A percentile compares a stretch with the other conserved stretches of the same genome.
phyloP scores from a whole-genome alignment of 2,113 vertebrate species.

The cattle (Bos taurus) region DNA sequence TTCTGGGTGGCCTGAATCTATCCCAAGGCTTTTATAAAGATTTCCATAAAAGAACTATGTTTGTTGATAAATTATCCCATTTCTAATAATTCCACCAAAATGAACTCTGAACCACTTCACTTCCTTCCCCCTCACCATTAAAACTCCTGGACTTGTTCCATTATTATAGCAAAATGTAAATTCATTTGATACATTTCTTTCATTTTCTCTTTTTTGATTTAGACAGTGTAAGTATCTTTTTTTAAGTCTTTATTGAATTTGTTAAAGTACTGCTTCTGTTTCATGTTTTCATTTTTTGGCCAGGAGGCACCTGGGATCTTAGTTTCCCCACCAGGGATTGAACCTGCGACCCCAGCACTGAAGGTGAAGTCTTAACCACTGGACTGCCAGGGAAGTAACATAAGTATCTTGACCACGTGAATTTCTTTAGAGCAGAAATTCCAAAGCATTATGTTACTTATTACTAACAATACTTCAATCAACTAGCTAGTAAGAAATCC shows the following conservation, averaged over 20 bases:
- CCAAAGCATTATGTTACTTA: background rate
- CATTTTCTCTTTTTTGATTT: conserved; percentile 20
- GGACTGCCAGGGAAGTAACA: background rate
- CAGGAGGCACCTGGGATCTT: background rate
- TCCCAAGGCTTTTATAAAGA: background rate
- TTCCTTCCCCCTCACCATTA: background rate
- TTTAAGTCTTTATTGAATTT: background rate
- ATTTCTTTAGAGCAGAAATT: conserved; percentile 41
- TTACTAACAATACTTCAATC: background rate
- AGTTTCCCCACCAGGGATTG: background rate
- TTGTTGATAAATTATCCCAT: background rate
- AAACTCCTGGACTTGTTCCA: background rate
- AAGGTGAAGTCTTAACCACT: background rate
- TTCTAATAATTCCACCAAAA: conserved; percentile 26
- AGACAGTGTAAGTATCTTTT: background rate
- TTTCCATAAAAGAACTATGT: background rate
- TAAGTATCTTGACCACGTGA: background rate
- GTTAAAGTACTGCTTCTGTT: background rate
- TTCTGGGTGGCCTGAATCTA: background rate
- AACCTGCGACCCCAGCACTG: background rate
- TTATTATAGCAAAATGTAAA: background rate
- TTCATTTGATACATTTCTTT: background rate
- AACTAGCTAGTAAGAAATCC: conserved; percentile 4
- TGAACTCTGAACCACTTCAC: conserved; percentile 11
- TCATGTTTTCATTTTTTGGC: background rate